Evolutionary conservation across 2,113 vertebrate species (phyloP).

Genomic region (Nothobranchius furzeri): DNA sequence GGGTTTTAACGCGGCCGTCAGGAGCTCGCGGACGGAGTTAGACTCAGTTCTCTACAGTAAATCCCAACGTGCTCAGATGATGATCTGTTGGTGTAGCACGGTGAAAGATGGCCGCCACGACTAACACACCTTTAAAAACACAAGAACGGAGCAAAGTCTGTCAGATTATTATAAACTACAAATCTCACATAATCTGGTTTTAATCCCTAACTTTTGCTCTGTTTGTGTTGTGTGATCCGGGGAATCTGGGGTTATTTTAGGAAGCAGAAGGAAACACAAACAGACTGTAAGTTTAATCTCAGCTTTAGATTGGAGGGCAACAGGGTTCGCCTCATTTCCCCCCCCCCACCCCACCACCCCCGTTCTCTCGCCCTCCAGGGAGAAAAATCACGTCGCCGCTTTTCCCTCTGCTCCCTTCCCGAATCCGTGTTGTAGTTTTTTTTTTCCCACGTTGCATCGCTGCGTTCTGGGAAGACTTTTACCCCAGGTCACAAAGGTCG

Average conservation of each 20-base stretch:
- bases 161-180: no score
- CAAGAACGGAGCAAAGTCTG: no score
- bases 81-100: no score
- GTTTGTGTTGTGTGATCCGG: neutral
- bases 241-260: conserved; percentile 1
- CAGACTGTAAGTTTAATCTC: conserved; percentile 20
- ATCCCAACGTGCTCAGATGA: no score
- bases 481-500: conserved; percentile 36
- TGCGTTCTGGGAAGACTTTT: conserved; percentile 49
- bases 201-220: neutral
- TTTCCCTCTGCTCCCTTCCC: no score
- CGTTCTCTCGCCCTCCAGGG: conserved; percentile 40
- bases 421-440: no score
- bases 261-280: conserved; percentile 8
- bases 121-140: no score
- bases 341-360: neutral
- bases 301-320: conserved; percentile 24
- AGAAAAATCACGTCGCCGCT: conserved; percentile 30
- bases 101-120: no score
- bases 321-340: conserved; percentile 50
- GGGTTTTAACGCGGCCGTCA: no score
- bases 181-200: no score
- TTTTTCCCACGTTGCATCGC: conserved; percentile 65
- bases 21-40: no score
- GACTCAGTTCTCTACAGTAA: no score